Evolutionary conservation across 1,140 invertebrate species (phyloP), one percentile per base, ranked within the genome.

Genomic region (Tetragnatha versicolor): DNA sequence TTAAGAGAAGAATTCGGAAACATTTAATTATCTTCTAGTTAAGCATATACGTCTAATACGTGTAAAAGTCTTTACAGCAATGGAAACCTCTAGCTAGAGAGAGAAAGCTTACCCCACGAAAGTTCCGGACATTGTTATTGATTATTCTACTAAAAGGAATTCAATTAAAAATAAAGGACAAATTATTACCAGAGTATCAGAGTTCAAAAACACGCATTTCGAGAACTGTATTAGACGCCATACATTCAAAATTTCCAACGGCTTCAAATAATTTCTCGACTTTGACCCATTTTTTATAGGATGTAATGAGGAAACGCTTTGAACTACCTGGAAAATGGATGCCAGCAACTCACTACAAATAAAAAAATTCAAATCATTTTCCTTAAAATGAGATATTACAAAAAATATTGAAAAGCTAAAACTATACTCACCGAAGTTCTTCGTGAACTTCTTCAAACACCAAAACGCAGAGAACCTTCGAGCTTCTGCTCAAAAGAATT

Each of bases 131-230:
- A n/a, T n/a, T n/a, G n/a, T n/a, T n/a, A n/a, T n/a, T n/a, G n/a
- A n/a, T n/a, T n/a, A n/a, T n/a, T n/a, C n/a, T n/a, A n/a, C n/a
- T n/a, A n/a, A n/a, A n/a, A n/a, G n/a, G n/a, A n/a, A n/a, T n/a
- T n/a, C n/a, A n/a, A n/a, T n/a, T n/a, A n/a, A n/a, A n/a, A n/a
- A n/a, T n/a, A n/a, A n/a, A n/a, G n/a, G n/a, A n/a, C n/a, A n/a
- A n/a, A n/a, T n/a, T n/a, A n/a, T 84, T 83, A 86, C 94, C 88
- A 98, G 88, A 65, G 93, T 93, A 86, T 98, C 96, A 66, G 96
- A 95, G 88, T 98, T 96, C 45, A 98, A 88, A 85, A 98, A 98
- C 60, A 98, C 95, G 85, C 94, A 96, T 88, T 97, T 98, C 79
- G 92, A 89, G 85, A 92, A 98, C 83, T 97, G 93, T 47, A 92